Base-by-base conservation (phyloP, 2,888 invertebrate species). In the Andrena haemorrhoa region DNA sequence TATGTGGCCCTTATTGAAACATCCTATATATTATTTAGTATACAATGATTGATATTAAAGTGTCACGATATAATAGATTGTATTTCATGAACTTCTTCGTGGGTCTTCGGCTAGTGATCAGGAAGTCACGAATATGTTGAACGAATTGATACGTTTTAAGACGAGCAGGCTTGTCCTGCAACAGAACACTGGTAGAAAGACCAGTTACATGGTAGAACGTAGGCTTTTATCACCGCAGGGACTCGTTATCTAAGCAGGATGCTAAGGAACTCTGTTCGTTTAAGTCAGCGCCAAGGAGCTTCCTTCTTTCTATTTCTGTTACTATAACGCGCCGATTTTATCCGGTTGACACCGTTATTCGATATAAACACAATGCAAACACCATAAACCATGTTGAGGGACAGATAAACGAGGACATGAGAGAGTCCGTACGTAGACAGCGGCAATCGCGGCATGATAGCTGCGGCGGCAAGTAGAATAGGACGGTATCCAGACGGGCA, bases 391-490 rank as follows among this genome's bases (percentile, higher is more conserved):
- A 6, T 12, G n/a, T 20, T 3, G 6, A 65, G 4, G 47, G n/a
- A 49, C 41, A 41, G 49, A 49, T 29, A 65, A 65, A 65, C 47
- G 47, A n/a, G 26, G 16, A 29, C 47, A 49, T 20, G 65, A 0
- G 49, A 8, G 49, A 8, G 49, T 49, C 29, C 47, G 29, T n/a
- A 8, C 49, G 49, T 47, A n/a, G 8, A 49, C 35, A 23, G 29
- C 33, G 2, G 26, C 29, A 10, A 29, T 35, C 58, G 2, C 8
- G 60, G 20, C 31, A 6, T 4, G 41, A 41, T 41, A 41, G 10
- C 33, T 56, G 23, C 53, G 10, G 8, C 33, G 47, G 65, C 12
- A 65, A 77, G 63, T 63, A 20, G 64, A 76, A 58, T 72, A 23
- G 16, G 49, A 6, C 53, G 31, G 33, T 76, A 47, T 8, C 16